Percentiles rank a stretch among this genome's conserved stretches.
Evolutionary conservation across 1,140 invertebrate genomes (phyloP).

Genomic region (Eupristina koningsbergeri): DNA sequence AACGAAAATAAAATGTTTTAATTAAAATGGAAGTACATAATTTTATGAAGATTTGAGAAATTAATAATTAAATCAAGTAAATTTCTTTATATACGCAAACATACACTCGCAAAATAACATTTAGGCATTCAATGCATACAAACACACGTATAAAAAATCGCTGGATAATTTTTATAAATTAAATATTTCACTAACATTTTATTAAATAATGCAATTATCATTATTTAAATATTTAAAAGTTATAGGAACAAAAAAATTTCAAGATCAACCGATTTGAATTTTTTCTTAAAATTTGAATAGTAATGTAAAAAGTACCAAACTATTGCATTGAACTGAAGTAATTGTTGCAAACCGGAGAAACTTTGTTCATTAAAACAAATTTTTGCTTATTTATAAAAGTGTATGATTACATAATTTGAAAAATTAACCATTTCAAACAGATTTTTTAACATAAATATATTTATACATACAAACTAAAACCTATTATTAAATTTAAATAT

Average conservation of each 20-base stretch:
- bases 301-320: neutral
- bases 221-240: neutral
- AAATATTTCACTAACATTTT: neutral
- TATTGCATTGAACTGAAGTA: neutral
- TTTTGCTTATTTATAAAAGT: neutral
- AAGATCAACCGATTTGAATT: neutral
- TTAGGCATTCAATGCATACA: neutral
- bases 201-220: neutral
- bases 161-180: neutral
- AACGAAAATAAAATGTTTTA: neutral
- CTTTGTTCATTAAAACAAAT: neutral
- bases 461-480: neutral
- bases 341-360: neutral
- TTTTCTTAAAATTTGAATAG: neutral
- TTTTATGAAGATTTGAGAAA: neutral
- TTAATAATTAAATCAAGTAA: slow-evolving; percentile 4
- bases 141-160: neutral
- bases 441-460: neutral
- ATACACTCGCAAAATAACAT: neutral
- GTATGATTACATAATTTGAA: neutral
- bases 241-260: neutral
- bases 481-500: neutral
- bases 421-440: neutral
- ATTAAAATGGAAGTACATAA: neutral
- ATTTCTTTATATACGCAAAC: neutral